A percentile compares a stretch with the other conserved stretches of the same genome.
Evolutionary conservation across 2,797 vertebrate genomes (phyloP).

Genomic region (Myiotriccus ornatus): DNA sequence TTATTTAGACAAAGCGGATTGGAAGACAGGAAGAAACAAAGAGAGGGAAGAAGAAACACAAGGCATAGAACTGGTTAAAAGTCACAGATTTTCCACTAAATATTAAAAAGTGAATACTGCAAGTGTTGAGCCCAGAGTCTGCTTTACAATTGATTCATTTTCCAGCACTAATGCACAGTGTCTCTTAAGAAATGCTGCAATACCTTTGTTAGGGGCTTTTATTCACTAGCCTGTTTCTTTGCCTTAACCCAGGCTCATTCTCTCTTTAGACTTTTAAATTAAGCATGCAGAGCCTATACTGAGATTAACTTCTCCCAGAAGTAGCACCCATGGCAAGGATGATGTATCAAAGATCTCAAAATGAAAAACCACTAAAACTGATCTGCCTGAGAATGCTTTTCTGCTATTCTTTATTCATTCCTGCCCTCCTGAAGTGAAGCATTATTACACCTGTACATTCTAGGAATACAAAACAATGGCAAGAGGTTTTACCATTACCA

Average conservation of each 20-base stretch:
- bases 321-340: background rate
- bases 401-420: background rate
- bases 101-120: background rate
- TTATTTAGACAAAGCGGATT: constrained; percentile 75
- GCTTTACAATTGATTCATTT: background rate
- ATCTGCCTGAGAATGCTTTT: background rate
- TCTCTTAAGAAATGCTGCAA: background rate
- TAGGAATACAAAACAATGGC: background rate
- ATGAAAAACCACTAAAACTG: background rate
- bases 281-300: background rate
- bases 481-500: background rate
- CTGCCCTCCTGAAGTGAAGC: background rate
- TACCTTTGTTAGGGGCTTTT: background rate
- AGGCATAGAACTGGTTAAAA: constrained; percentile 73
- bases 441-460: background rate
- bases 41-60: constrained; percentile 75
- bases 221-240: background rate
- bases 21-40: constrained; percentile 69
- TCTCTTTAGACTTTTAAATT: background rate
- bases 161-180: background rate
- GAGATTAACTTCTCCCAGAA: background rate
- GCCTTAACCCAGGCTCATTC: background rate
- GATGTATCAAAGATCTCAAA: background rate
- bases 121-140: background rate
- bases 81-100: constrained; percentile 43